Base-by-base conservation (phyloP, 2,888 invertebrate genomes). In the Serripes groenlandicus region DNA sequence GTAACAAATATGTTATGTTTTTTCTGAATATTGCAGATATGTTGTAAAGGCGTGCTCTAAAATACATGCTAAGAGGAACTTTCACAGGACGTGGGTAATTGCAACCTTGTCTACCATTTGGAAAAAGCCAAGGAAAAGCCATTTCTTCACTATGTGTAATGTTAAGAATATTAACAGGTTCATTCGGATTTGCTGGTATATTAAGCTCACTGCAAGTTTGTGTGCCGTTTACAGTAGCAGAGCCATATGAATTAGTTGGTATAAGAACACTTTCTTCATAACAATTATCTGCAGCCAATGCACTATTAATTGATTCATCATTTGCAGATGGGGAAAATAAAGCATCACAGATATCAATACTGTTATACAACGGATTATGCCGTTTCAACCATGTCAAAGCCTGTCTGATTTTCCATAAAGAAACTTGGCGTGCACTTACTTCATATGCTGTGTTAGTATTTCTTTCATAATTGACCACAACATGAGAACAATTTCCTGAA, bases 81-180 rank as follows among this genome's bases (percentile, higher is more conserved):
- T 73, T 68, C 32, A 70, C 35, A 18, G 54, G 35, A 21, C 81
- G 23, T 4, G 37, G n/a, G 26, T 18, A 32, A 35, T 54, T 66
- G 49, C 71, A 81, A 15, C 78, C 86, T 49, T 32, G 32, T 11
- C 15, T 69, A 18, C 78, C 86, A 52, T 35, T 69, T n/a, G n/a
- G n/a, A 70, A 86, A 86, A 52, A 86, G 35, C 79, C 83, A 83
- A 35, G 80, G 80, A 72, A 80, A 85, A 21, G 82, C 82, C 35
- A 68, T 23, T 68, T 85, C 78, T 73, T 85, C 82, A 23, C 80
- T 76, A 73, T 30, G n/a, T 21, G n/a, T 21, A n/a, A 82, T 26
- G 21, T 74, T 52, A 21, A 74, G 32, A 30, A 82, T 66, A 54
- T 81, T 49, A n/a, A 82, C 70, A 18, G 76, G 70, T 11, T 26